Conservation (phyloP, 2,797 vertebrate genomes). For the Jordanella pulchra region DNA sequence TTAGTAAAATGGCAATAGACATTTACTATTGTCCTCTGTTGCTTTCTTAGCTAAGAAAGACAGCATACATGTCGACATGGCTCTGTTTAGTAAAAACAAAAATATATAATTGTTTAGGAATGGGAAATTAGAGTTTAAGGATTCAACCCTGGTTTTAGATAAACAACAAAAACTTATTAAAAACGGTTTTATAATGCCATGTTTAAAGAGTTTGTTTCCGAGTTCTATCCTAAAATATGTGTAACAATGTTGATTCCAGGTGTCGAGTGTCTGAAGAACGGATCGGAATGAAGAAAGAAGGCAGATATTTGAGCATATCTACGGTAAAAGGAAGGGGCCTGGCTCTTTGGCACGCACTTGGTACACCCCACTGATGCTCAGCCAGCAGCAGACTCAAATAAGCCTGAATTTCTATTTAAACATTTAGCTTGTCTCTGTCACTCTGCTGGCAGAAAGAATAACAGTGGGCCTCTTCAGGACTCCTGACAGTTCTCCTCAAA, state of each 20-base stretch:
- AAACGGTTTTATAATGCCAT: slow-evolving; percentile 27
- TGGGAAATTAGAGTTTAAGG: neutral
- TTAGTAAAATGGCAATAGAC: neutral
- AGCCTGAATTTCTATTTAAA: slow-evolving; percentile 69
- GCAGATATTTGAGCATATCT: slow-evolving; percentile 57
- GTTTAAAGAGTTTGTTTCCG: slow-evolving; percentile 42
- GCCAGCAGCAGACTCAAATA: slow-evolving; percentile 52
- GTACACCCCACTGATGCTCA: slow-evolving; percentile 56
- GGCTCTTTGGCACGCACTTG: slow-evolving; percentile 58
- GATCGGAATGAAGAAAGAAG: slow-evolving; percentile 59
- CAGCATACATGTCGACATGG: neutral
- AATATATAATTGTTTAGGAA: neutral
- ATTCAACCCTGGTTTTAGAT: neutral
- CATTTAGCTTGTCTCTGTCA: slow-evolving; percentile 68
- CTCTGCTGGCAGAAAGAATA: slow-evolving; percentile 69
- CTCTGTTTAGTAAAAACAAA: neutral
- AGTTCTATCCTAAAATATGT: slow-evolving; percentile 39
- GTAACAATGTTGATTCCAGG: slow-evolving; percentile 61
- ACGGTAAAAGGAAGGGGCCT: slow-evolving; percentile 52
- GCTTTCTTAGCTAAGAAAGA: neutral
- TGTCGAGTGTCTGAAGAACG: slow-evolving; percentile 44
- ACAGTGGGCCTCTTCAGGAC: slow-evolving; percentile 39
- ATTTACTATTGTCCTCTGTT: neutral
- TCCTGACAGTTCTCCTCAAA: slow-evolving; percentile 56
- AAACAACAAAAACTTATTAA: slow-evolving; percentile 5